Conservation (phyloP, 30 jellyfish, hydroid and myxozoan genomes). For the Clytia hemisphaerica region DNA sequence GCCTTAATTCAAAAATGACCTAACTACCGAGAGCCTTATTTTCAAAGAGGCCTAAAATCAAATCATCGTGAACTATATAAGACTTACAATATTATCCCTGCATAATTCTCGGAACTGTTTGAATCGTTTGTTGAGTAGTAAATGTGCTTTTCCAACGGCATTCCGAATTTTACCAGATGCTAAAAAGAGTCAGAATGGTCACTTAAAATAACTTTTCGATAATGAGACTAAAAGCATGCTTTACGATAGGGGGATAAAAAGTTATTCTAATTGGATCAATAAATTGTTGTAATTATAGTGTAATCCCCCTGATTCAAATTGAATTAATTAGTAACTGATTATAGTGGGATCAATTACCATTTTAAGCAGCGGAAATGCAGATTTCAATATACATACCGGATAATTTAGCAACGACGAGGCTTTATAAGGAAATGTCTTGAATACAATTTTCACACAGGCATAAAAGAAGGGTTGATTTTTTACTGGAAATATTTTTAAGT, state of each 20-base stretch:
- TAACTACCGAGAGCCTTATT: background rate
- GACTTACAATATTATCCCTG: conserved; percentile 82
- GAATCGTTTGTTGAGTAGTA: conserved; percentile 68
- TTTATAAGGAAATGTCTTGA: no score
- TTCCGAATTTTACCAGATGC: conserved; percentile 82
- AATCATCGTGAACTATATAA: background rate
- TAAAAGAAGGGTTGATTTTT: no score
- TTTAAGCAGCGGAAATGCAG: no score
- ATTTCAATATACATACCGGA: no score
- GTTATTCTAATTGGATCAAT: background rate
- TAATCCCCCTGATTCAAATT: no score
- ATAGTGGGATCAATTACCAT: no score
- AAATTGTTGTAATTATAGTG: no score
- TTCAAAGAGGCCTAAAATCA: background rate
- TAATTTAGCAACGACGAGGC: no score
- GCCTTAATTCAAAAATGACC: background rate
- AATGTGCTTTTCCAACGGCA: conserved; percentile 87
- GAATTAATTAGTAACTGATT: no score
- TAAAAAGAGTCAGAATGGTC: background rate
- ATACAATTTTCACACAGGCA: no score
- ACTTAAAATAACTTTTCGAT: background rate
- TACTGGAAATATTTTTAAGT: no score
- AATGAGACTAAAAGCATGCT: background rate
- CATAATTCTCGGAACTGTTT: conserved; percentile 83
- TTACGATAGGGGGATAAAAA: background rate